Evolutionary conservation across 2,888 invertebrate genomes (phyloP).

Genomic region (Chymomyza caudatula): DNA sequence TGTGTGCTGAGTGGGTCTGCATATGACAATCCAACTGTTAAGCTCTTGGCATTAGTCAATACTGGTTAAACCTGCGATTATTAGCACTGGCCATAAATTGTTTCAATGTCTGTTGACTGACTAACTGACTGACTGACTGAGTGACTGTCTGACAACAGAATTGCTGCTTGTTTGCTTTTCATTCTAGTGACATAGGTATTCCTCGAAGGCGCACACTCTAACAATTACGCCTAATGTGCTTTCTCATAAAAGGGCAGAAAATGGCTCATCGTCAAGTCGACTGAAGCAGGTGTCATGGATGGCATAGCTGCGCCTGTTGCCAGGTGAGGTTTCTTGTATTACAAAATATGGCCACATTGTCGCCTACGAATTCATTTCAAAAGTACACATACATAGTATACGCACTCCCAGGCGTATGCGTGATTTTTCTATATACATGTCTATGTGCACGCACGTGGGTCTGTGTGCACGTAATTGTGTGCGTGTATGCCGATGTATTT

Average conservation of each 20-base stretch:
- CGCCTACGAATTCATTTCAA: background rate
- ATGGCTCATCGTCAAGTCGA: background rate
- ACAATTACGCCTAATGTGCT: background rate
- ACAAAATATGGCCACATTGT: background rate
- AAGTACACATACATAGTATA: background rate
- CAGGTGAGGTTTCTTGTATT: background rate
- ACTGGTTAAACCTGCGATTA: no score
- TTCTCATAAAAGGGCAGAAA: background rate
- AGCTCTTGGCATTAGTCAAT: background rate
- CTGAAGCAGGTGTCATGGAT: background rate
- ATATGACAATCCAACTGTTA: background rate
- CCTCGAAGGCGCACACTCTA: background rate
- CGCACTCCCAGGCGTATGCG: background rate
- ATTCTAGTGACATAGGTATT: background rate
- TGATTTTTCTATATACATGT: background rate
- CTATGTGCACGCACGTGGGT: background rate
- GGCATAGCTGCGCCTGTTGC: background rate
- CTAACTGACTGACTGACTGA: no score
- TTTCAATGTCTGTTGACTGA: no score
- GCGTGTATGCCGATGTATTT: background rate
- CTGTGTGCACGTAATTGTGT: background rate
- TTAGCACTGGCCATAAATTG: background rate
- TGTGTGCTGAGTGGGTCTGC: background rate
- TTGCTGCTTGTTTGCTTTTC: background rate
- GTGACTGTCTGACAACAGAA: background rate